A percentile compares a stretch with the other conserved stretches of the same genome.
These are phyloP conservation scores for Coptotermes formosanus DNA, from an alignment of 1,140 invertebrate genomes.

Conservation along the genomic window DNA sequence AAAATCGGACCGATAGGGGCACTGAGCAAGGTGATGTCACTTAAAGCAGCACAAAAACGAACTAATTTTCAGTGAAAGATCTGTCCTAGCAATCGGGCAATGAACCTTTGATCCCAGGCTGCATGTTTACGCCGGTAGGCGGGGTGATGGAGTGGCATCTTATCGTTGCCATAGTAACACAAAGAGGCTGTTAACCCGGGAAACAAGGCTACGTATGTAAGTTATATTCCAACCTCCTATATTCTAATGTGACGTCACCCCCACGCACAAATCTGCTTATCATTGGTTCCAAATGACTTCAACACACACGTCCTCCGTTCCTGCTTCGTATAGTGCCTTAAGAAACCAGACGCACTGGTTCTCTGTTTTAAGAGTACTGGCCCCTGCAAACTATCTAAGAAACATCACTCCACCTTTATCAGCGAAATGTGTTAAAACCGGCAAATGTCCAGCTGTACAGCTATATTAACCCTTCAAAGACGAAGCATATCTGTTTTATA, in stretches of 20 bases:
- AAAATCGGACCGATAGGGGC: background rate
- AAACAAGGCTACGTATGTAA: slow-evolving; percentile 1
- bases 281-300: too few species aligned
- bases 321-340: background rate
- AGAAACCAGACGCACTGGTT: background rate
- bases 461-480: too few species aligned
- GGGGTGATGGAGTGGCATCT: background rate
- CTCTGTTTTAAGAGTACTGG: background rate
- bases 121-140: background rate
- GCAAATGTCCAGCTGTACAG: background rate
- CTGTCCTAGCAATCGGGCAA: slow-evolving; percentile 11
- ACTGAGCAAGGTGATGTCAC: background rate
- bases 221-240: background rate
- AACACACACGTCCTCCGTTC: background rate
- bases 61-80: background rate
- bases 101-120: slow-evolving; percentile 24
- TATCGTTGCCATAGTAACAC: slow-evolving; percentile 29
- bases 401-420: background rate
- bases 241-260: background rate
- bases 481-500: too few species aligned
- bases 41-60: background rate
- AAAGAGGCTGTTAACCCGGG: slow-evolving; percentile 27
- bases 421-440: background rate
- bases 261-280: background rate
- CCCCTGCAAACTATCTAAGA: background rate